phyloP scores from a whole-genome alignment of 2,797 vertebrate species.

The Erpetoichthys calabaricus region DNA sequence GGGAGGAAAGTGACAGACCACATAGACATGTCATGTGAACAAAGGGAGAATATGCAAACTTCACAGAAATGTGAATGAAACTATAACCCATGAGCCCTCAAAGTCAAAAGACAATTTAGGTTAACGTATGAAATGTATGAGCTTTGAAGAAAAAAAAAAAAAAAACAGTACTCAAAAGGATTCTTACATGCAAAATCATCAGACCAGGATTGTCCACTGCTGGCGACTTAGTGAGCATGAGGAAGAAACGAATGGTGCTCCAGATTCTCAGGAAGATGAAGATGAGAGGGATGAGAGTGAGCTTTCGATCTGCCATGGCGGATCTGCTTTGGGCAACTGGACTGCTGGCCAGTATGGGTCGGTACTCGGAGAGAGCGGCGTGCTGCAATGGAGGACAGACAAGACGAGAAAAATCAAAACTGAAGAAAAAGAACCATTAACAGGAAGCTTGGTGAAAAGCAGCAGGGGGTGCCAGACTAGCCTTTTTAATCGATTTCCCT shows the following conservation, averaged over 20 bases:
- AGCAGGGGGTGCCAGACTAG: too few species aligned
- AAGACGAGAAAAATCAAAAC: not conserved
- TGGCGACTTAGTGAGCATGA: constrained; percentile 60
- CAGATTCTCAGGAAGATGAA: constrained; percentile 83
- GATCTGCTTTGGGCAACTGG: constrained; percentile 36
- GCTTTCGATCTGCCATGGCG: constrained; percentile 69
- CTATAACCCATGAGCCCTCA: too few species aligned
- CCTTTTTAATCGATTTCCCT: too few species aligned
- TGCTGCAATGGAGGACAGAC: constrained; percentile 42
- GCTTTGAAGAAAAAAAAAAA: not conserved
- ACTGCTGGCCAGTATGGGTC: constrained; percentile 61
- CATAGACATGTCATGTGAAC: too few species aligned
- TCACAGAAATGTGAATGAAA: too few species aligned
- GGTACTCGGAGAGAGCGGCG: constrained; percentile 77
- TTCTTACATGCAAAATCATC: constrained; percentile 78
- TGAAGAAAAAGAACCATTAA: not conserved
- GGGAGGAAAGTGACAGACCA: too few species aligned
- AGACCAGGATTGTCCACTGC: constrained; percentile 59
- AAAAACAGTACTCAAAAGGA: too few species aligned
- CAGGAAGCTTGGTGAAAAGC: too few species aligned
- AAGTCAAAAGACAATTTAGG: too few species aligned
- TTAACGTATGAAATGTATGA: too few species aligned
- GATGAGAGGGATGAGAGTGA: constrained; percentile 83
- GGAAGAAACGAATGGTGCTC: constrained; percentile 82
- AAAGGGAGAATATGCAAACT: too few species aligned